Evolutionary conservation across 2,113 vertebrate species (phyloP).

Genomic region (Xerus inauris): DNA sequence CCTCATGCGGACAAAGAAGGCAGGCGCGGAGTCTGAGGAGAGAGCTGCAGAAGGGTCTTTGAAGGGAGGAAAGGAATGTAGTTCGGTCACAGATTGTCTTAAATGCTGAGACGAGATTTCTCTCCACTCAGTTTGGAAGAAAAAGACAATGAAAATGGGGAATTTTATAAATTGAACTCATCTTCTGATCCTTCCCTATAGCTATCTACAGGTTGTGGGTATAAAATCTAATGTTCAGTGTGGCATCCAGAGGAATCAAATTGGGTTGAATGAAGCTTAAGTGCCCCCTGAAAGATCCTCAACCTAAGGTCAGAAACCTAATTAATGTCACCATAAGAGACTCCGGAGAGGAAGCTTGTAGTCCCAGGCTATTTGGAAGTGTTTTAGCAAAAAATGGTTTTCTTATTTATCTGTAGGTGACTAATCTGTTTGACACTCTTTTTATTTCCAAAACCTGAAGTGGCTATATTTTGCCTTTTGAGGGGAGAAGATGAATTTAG

Average conservation of each 20-base stretch:
- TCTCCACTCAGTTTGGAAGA: conserved; percentile 1
- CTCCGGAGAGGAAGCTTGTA: not conserved
- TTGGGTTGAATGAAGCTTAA: conserved; percentile 5
- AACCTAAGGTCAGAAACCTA: conserved; percentile 63
- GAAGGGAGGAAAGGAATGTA: not conserved
- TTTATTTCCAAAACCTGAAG: not conserved
- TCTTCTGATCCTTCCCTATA: conserved; percentile 45
- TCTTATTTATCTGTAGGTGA: not conserved
- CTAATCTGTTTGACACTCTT: not conserved
- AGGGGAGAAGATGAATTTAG: not conserved
- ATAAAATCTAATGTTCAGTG: conserved; percentile 27
- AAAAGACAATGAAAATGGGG: conserved; percentile 33
- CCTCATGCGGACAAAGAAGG: not conserved
- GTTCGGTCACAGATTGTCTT: not conserved
- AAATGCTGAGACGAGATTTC: not conserved
- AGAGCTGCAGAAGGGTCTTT: not conserved
- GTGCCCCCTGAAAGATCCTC: not conserved
- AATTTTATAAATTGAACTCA: conserved; percentile 20
- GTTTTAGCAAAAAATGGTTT: not conserved
- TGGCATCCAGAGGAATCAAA: conserved; percentile 48
- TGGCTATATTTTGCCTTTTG: not conserved
- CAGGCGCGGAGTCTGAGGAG: not conserved
- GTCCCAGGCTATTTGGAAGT: not conserved
- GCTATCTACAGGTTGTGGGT: conserved; percentile 1
- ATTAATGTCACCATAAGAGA: conserved; percentile 35